A percentile compares a stretch with the other conserved stretches of the same genome.
These are phyloP conservation scores for Clarias fuscus DNA, from an alignment of 2,797 vertebrate genomes.

Conservation along the genomic window DNA sequence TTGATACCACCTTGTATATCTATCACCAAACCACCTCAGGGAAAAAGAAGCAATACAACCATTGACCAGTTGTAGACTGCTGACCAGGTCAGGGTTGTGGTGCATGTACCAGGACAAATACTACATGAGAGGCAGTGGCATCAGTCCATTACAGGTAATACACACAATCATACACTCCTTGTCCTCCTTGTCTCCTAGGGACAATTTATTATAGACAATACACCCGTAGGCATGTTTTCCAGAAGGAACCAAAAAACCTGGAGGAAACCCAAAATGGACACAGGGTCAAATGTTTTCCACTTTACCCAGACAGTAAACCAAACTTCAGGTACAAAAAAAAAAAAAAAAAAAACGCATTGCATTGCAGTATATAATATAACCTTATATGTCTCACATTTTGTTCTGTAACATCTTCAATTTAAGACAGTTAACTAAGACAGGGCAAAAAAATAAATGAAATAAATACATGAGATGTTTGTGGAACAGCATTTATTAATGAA, in stretches of 20 bases:
- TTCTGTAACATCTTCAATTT: neutral
- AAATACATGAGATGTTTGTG: neutral
- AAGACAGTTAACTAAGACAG: neutral
- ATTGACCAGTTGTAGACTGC: no score
- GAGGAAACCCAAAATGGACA: neutral
- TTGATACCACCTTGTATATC: no score
- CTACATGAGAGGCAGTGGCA: neutral
- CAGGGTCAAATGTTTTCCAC: neutral
- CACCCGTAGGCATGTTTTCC: neutral
- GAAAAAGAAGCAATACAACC: neutral
- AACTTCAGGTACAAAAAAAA: neutral
- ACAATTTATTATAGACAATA: neutral
- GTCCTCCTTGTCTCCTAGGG: neutral
- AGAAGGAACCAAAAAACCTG: neutral
- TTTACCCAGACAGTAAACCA: neutral
- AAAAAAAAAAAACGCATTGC: no score
- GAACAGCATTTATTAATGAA: conserved; percentile 9
- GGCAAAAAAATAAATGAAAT: neutral
- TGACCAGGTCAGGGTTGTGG: neutral
- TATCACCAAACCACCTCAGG: neutral
- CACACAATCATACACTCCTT: neutral
- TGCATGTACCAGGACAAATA: neutral
- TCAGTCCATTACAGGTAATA: neutral
- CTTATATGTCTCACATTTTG: neutral
- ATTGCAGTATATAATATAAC: no score